Evolutionary conservation across 2,888 invertebrate genomes (phyloP), one percentile per base, ranked within the genome.

Genomic region (Augiades crinisus): DNA sequence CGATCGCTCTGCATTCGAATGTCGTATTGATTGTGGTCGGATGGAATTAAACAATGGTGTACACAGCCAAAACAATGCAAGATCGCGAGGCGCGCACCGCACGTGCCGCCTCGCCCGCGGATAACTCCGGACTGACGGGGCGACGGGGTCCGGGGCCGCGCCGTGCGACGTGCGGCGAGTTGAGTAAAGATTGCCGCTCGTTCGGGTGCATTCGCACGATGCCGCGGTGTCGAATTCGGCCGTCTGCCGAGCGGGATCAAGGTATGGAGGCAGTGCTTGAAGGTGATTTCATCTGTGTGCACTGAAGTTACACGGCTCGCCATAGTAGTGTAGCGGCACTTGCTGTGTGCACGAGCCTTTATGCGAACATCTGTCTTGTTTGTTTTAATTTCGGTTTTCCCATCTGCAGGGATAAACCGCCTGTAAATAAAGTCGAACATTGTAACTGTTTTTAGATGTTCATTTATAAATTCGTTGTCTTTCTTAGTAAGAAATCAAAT

Each of bases 61-160:
- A 70, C 65, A 78, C 75, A 65, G 67, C 57, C 78, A 86, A 81
- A 84, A 88, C 82, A 87, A 85, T 81, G 67, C 72, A 80, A 79
- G 61, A 61, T 70, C 76, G 88, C 86, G 86, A 87, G 86, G 88
- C 88, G 84, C 71, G 85, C 88, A 82, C 83, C 70, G 74, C 74
- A 77, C 85, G 86, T 84, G 86, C 85, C 87, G 87, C 88, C 86
- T 84, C 87, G 85, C 87, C 85, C 83, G 87, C 83, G 86, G 85
- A 70, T 81, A 70, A 78, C 77, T 78, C 78, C 79, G 76, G 80
- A 87, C 88, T 85, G 79, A 70, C 36, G 46, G 31, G 43, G 44
- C 46, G 55, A 24, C 51, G 45, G 55, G 57, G 57, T 57, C 52
- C 19, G 21, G 30, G 36, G 19, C 33, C 57, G 58, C 55, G 52